A percentile compares a stretch with the other conserved stretches of the same genome.
These are phyloP conservation scores for Muschampia plurimacula DNA, from an alignment of 2,888 invertebrate species.

Conservation along the genomic window DNA sequence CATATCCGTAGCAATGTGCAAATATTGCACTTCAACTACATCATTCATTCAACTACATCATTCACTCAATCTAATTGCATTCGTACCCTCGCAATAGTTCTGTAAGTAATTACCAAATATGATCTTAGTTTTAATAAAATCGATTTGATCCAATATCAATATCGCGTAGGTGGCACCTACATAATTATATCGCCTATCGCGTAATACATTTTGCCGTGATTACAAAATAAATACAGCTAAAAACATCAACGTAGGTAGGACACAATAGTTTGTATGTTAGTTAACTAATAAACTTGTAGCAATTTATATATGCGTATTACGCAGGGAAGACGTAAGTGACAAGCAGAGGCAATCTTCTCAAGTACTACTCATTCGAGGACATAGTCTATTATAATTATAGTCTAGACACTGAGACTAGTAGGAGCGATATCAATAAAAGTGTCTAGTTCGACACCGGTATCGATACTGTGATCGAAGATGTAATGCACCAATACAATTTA, in stretches of 20 bases:
- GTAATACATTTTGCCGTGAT: neutral
- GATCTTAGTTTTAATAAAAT: neutral
- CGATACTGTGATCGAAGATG: neutral
- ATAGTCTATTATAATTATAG: neutral
- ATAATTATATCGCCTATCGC: neutral
- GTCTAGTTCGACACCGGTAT: neutral
- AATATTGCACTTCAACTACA: neutral
- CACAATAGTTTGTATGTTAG: no score
- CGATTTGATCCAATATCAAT: constrained; percentile 4
- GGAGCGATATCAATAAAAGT: neutral
- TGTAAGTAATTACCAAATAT: neutral
- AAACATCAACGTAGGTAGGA: neutral
- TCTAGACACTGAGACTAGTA: neutral
- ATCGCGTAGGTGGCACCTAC: neutral
- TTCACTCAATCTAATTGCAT: constrained; percentile 5
- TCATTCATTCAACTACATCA: no score
- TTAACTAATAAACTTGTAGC: neutral
- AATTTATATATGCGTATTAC: neutral
- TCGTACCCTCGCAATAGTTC: neutral
- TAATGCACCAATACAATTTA: neutral
- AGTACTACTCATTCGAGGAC: constrained; percentile 1
- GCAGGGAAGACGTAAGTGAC: neutral
- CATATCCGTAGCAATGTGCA: neutral
- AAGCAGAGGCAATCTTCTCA: neutral
- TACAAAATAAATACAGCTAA: neutral